These are phyloP conservation scores for Apantesis nais DNA, from an alignment of 2,888 invertebrate species.

Conservation along the genomic window DNA sequence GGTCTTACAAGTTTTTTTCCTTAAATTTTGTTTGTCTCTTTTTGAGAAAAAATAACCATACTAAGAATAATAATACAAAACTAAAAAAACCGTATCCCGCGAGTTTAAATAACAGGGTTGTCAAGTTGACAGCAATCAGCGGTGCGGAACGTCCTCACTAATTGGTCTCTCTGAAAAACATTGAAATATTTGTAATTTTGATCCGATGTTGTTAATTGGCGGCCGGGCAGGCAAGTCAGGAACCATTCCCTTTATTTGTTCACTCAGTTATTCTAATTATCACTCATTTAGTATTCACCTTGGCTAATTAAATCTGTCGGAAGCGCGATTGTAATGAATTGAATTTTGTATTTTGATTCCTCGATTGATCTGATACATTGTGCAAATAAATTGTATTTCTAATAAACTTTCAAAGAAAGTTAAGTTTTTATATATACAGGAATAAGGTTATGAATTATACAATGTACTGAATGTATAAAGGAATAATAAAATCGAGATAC, in stretches of 20 bases:
- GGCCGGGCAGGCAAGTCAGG: conserved; percentile 12
- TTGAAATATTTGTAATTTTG: conserved; percentile 39
- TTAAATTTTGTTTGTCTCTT: not conserved
- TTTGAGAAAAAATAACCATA: not conserved
- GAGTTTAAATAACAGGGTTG: conserved; percentile 20
- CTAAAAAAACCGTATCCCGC: conserved; percentile 17
- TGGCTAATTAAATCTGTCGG: conserved; percentile 21
- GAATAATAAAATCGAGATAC: no score
- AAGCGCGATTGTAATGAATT: conserved; percentile 22
- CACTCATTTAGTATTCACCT: conserved; percentile 33
- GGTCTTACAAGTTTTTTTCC: not conserved
- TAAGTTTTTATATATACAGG: no score
- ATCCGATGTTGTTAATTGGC: conserved; percentile 31
- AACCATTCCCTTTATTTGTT: conserved; percentile 29
- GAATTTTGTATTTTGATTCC: conserved; percentile 21
- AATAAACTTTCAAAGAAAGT: not conserved
- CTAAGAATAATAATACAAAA: conserved; percentile 11
- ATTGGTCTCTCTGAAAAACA: conserved; percentile 38
- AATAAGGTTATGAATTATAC: no score
- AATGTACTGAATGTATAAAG: no score
- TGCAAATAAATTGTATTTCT: not conserved
- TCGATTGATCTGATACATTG: not conserved
- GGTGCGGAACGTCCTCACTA: conserved; percentile 38
- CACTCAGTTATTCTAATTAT: conserved; percentile 27
- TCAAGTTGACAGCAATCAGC: conserved; percentile 41